Conservation (phyloP, 2,888 invertebrate genomes). For the Malthinus flaveolus region DNA sequence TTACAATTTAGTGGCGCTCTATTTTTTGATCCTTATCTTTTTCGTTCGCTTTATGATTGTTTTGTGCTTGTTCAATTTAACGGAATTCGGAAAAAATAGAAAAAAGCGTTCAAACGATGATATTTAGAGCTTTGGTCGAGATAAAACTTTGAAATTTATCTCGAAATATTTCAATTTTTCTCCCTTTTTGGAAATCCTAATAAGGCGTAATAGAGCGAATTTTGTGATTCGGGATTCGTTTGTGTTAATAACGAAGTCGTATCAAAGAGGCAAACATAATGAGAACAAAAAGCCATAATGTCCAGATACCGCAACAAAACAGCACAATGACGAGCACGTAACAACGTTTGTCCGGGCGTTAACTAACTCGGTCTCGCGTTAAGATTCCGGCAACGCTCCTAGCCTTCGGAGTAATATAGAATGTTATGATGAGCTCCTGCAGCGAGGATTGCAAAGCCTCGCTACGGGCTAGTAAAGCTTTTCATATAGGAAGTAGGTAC, state of each 20-base stretch:
- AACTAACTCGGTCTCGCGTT: slow-evolving; percentile 35
- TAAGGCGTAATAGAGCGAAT: slow-evolving; percentile 22
- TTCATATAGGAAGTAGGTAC: slow-evolving; percentile 10
- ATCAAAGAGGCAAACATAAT: slow-evolving; percentile 26
- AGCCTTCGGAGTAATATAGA: slow-evolving; percentile 34
- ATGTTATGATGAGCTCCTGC: slow-evolving; percentile 36
- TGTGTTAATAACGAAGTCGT: slow-evolving; percentile 29
- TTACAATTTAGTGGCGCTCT: no score
- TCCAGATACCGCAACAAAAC: slow-evolving; percentile 32
- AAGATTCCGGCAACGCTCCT: slow-evolving; percentile 32
- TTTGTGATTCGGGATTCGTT: slow-evolving; percentile 24
- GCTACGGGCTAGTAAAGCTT: slow-evolving; percentile 11
- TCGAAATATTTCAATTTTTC: slow-evolving; percentile 12
- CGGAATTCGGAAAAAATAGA: no score
- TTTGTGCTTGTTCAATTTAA: no score
- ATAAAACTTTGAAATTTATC: no score
- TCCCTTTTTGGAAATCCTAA: slow-evolving; percentile 23
- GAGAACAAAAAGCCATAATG: slow-evolving; percentile 30
- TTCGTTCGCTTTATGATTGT: no score
- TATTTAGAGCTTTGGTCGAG: no score
- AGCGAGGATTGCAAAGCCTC: slow-evolving; percentile 20
- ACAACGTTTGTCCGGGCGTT: slow-evolving; percentile 36
- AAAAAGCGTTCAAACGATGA: no score
- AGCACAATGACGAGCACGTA: slow-evolving; percentile 36
- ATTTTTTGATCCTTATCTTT: no score